A percentile compares a stretch with the other conserved stretches of the same genome.
phyloP scores from a whole-genome alignment of 2,113 vertebrate species.

The Clarias macrocephalus region DNA sequence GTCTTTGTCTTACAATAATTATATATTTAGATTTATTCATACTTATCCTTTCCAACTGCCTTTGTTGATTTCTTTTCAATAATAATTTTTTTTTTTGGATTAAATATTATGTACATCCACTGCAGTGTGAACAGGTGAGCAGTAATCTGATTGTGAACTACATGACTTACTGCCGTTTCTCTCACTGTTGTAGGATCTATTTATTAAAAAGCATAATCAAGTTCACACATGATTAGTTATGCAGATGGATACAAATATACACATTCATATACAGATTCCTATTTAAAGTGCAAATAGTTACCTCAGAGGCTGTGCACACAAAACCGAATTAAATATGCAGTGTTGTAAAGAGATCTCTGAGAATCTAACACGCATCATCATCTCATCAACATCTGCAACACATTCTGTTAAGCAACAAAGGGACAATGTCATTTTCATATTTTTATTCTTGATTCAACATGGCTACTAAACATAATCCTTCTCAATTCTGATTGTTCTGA shows the following conservation, averaged over 20 bases:
- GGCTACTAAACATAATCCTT: neutral
- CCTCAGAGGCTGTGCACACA: neutral
- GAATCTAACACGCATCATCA: neutral
- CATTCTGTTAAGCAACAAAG: neutral
- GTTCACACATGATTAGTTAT: conserved; percentile 1
- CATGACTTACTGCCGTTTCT: neutral
- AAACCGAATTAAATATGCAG: neutral
- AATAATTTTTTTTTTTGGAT: neutral
- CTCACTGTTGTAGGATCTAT: neutral
- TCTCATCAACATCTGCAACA: neutral
- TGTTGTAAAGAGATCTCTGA: neutral
- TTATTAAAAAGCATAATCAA: neutral
- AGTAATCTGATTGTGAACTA: neutral
- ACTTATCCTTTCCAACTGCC: neutral
- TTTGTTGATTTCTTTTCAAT: neutral
- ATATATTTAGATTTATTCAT: neutral
- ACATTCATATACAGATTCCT: neutral
- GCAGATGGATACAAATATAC: neutral
- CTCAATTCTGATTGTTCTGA: too few species aligned
- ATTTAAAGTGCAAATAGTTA: neutral
- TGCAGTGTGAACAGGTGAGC: neutral
- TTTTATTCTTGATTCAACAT: neutral
- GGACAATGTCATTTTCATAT: neutral
- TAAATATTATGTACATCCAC: neutral
- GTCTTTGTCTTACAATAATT: neutral